Evolutionary conservation across 2,797 vertebrate species (phyloP), one percentile per base, ranked within the genome.

Genomic region (Silurus lanzhouensis): DNA sequence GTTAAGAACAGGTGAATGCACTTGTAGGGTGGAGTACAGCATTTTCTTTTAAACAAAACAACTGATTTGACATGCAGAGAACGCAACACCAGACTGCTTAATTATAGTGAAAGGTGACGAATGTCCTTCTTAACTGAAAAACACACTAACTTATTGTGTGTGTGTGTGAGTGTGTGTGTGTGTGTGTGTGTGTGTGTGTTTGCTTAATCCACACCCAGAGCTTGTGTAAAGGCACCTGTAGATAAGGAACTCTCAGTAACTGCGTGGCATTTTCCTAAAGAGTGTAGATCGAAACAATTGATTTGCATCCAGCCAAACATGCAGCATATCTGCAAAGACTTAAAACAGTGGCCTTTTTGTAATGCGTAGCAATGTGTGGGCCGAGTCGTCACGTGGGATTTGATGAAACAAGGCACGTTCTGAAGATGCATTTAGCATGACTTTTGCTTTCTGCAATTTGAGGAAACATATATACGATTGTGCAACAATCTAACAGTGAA

Each of bases 341-440:
- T 75, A 17, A 79, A 84, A 87, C 82, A 87, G 52, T 74, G 68
- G 77, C 14, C 58, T 66, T 70, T 81, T 84, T 87, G 82, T 87
- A 58, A 66, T 52, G 46, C 3, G 27, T 15, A 25, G 27, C 12
- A 25, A 38, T 9, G 22, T 64, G 85, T 70, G 80, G 85, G 82
- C 15, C 19, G 48, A 61, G 58, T 17, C 55, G 67, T 72, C 68
- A 72, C 83, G 66, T 44, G 66, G 74, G 57, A 17, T 14, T 58
- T 1, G 82, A 78, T 55, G 38, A 72, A 20, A 79, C 78, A 48
- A 44, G 15, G 61, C 7, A 17, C 61, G 13, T 63, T 44, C 58
- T 58, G 58, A 63, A 46, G 20, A 79, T 58, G 8, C n/a, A 25
- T 48, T 48, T 2, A 80, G 31, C 38, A 48, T 64, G 25, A 22